Base-by-base conservation (phyloP, 1,140 invertebrate species). In the Pinna nobilis region DNA sequence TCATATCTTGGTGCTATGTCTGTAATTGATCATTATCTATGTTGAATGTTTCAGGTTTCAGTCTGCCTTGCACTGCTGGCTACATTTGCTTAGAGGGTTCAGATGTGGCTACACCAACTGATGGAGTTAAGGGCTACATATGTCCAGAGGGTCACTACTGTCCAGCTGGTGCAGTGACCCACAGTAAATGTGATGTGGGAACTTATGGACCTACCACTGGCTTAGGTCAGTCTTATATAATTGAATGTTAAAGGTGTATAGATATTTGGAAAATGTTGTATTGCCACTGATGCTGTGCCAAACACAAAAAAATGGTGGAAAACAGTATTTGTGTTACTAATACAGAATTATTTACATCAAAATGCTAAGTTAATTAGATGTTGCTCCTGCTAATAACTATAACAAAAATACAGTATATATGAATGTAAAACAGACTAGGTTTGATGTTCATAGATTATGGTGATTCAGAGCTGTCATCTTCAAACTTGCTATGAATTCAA, bases 131-230 rank as follows among this genome's bases (percentile, higher is more conserved):
- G 18, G 87, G 87, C 3, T 88, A 85, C 70, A 80, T 83, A n/a
- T 88, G 87, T 72, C 87, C 87, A 0, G 44, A 55, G 0, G 87
- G 87, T 20, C 81, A 88, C 76, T 88, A 86, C 71, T 88, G 87
- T 59, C 30, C 72, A 18, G 68, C 75, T 11, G 86, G 86, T 2
- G 84, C 80, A 37, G 77, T 86, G 11, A 70, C 35, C 13, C 80
- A 82, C 51, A 74, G 70, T 0, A 71, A 70, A 4, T 87, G 86
- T 79, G 64, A 81, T 9, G 75, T 77, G n/a, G 86, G 84, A 28
- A 79, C 78, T 5, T 86, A 86, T 59, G 81, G 65, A 60, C 84
- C 84, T 13, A 65, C 13, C 0, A 70, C 53, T 7, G 78, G 73
- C 32, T 61, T 81, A 13, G 79, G 83, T 84, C 55, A 67, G 79